phyloP scores from a whole-genome alignment of 2,113 vertebrate species.

The Xenotilapia flavipinnis region DNA sequence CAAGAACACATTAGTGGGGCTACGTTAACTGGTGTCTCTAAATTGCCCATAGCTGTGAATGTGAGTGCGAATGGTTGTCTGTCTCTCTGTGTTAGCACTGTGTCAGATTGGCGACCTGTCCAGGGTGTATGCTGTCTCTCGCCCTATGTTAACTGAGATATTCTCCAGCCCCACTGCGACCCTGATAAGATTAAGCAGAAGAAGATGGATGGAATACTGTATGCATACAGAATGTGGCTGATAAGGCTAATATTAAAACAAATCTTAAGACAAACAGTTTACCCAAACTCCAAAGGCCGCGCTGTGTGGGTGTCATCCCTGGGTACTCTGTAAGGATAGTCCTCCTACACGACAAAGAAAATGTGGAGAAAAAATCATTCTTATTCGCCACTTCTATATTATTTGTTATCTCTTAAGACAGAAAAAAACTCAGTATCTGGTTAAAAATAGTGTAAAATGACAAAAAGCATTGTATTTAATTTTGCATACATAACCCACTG shows the following conservation, averaged over 20 bases:
- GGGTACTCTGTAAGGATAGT: conserved; percentile 66
- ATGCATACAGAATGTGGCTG: not conserved
- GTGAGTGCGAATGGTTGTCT: not conserved
- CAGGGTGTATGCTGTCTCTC: not conserved
- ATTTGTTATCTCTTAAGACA: not conserved
- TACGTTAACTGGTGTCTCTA: not conserved
- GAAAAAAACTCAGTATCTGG: not conserved
- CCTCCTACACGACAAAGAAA: conserved; percentile 44
- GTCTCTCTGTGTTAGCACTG: not conserved
- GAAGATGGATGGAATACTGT: not conserved
- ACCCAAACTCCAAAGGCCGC: conserved; percentile 68
- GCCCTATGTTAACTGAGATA: not conserved
- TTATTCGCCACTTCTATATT: not conserved
- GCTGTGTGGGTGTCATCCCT: conserved; percentile 63
- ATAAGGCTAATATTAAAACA: not conserved
- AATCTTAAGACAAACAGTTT: not conserved
- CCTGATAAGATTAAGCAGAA: not conserved
- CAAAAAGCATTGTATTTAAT: not conserved
- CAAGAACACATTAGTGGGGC: not conserved
- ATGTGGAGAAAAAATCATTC: not conserved
- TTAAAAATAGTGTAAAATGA: not conserved
- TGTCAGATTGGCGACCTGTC: not conserved
- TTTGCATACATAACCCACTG: not conserved
- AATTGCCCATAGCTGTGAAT: not conserved
- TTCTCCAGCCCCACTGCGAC: not conserved